Evolutionary conservation across 2,888 invertebrate species (phyloP).

Genomic region (Bruchidius siliquastri): DNA sequence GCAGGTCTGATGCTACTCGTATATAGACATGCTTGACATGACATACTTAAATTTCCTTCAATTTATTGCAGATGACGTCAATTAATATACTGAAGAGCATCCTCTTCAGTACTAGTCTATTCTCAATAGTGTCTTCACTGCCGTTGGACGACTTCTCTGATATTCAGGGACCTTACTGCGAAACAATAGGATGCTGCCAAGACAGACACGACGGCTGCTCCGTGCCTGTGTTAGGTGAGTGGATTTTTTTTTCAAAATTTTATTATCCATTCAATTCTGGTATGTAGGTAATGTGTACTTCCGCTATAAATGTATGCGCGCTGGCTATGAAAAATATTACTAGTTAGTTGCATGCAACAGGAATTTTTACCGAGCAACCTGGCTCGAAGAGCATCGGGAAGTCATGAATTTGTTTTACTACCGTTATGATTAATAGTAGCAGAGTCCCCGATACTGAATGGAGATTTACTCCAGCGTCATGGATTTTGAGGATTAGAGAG

Average conservation of each 20-base stretch:
- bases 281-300: not conserved
- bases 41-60: not conserved
- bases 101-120: not conserved
- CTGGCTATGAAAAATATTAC: too few species aligned
- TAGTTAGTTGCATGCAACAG: not conserved
- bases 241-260: constrained; percentile 1
- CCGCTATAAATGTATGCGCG: not conserved
- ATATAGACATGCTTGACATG: too few species aligned
- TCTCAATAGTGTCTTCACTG: constrained; percentile 8
- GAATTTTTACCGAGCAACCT: not conserved
- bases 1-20: too few species aligned
- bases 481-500: too few species aligned
- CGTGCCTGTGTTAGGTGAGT: constrained; percentile 66
- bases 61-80: constrained; percentile 9
- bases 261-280: constrained; percentile 10
- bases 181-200: constrained; percentile 64
- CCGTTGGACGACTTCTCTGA: constrained; percentile 43
- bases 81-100: not conserved
- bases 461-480: too few species aligned
- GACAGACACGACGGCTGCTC: constrained; percentile 78
- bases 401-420: not conserved
- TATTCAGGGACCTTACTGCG: constrained; percentile 58
- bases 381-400: not conserved
- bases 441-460: too few species aligned
- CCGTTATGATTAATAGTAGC: too few species aligned